Evolutionary conservation across 1,140 invertebrate species (phyloP).

Genomic region (Diploscapter pachys): DNA sequence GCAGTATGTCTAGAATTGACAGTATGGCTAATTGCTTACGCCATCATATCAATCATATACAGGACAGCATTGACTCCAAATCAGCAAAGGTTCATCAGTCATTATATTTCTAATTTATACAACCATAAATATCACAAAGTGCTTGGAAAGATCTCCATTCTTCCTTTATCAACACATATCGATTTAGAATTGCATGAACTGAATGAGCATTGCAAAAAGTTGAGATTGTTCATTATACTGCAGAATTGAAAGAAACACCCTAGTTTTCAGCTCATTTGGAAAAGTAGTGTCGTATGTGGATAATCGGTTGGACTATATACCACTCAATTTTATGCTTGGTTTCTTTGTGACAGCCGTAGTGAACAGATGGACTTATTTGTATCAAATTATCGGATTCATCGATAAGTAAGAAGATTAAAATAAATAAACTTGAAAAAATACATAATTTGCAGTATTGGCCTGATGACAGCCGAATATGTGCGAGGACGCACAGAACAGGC

Average conservation of each 20-base stretch:
- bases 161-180: background rate
- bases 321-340: conserved; percentile 27
- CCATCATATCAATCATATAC: conserved; percentile 30
- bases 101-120: background rate
- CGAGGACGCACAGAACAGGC: conserved; percentile 21
- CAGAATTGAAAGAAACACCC: background rate
- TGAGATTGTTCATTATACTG: background rate
- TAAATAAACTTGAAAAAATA: background rate
- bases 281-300: conserved; percentile 23
- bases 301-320: conserved; percentile 20
- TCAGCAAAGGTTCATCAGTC: conserved; percentile 11
- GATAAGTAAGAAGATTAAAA: conserved; percentile 23
- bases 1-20: conserved; percentile 28
- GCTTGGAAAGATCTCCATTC: background rate
- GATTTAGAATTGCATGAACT: background rate
- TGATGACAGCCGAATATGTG: conserved; percentile 27
- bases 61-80: conserved; percentile 13
- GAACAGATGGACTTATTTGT: conserved; percentile 26
- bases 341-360: conserved; percentile 26
- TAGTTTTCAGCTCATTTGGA: conserved; percentile 25
- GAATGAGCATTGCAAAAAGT: background rate
- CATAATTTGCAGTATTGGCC: conserved; percentile 17
- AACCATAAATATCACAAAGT: background rate
- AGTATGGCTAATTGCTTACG: conserved; percentile 21
- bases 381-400: conserved; percentile 33